Evolutionary conservation across 2,797 vertebrate species (phyloP).

Genomic region (Semotilus atromaculatus): DNA sequence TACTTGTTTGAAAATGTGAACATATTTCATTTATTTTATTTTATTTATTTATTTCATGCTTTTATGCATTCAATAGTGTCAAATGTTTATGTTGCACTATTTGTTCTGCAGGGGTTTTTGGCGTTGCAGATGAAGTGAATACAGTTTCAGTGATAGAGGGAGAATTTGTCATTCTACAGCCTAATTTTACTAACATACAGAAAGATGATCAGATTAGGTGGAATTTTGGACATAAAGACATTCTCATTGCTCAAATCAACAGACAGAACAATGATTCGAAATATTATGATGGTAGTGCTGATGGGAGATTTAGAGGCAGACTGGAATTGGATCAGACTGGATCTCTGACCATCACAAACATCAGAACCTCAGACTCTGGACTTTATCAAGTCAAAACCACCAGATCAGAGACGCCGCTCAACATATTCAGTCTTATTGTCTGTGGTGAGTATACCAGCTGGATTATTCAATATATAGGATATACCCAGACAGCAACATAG

Average conservation of each 20-base stretch:
- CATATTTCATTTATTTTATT: no score
- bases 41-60: no score
- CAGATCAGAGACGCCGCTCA: background rate
- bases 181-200: no score
- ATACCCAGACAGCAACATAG: no score
- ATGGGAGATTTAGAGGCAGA: background rate
- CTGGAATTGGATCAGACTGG: background rate
- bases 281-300: background rate
- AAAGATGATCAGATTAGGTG: background rate
- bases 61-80: no score
- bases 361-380: background rate
- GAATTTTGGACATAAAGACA: background rate
- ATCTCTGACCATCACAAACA: slow-evolving; percentile 4
- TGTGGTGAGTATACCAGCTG: background rate
- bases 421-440: background rate
- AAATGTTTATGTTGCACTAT: no score
- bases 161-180: background rate
- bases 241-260: background rate
- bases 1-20: background rate
- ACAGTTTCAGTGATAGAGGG: background rate
- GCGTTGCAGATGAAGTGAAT: background rate
- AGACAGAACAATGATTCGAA: background rate
- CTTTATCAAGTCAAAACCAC: background rate
- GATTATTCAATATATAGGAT: no score
- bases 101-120: background rate